phyloP scores from a whole-genome alignment of 2,113 vertebrate genomes.

The Nipponia nippon region DNA sequence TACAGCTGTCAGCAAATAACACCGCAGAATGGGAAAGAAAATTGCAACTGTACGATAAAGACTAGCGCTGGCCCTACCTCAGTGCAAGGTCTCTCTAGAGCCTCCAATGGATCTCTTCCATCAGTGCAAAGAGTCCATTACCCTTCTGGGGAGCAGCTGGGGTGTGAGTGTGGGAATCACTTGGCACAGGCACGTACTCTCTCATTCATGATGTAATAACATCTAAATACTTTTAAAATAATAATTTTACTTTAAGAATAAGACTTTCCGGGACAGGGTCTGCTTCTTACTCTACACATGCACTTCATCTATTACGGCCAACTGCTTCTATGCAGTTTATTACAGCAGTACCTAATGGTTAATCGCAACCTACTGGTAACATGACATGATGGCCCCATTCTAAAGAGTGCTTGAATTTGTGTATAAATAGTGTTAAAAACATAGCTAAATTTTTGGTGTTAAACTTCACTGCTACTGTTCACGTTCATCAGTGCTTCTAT shows the following conservation, averaged over 20 bases:
- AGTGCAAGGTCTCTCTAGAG: not conserved
- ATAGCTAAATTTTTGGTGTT: not conserved
- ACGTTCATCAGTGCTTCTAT: not conserved
- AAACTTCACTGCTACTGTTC: not conserved
- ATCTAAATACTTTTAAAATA: not conserved
- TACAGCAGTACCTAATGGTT: not conserved
- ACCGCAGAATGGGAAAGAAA: not conserved
- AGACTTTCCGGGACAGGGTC: not conserved
- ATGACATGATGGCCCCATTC: not conserved
- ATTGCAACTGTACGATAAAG: not conserved
- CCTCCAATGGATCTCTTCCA: not conserved
- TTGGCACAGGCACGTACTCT: not conserved
- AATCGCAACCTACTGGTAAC: not conserved
- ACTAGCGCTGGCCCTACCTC: not conserved
- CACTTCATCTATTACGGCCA: not conserved
- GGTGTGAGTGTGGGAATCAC: fast-evolving
- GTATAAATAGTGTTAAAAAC: not conserved
- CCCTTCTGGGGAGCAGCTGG: not conserved
- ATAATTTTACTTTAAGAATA: not conserved
- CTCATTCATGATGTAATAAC: not conserved
- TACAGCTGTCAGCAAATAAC: not conserved
- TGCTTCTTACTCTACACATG: not conserved
- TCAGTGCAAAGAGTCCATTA: not conserved
- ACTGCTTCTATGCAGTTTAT: not conserved
- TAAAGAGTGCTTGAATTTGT: not conserved